These are phyloP conservation scores for Nephrocerus scutellatus DNA, from an alignment of 2,888 invertebrate species.

Conservation along the genomic window DNA sequence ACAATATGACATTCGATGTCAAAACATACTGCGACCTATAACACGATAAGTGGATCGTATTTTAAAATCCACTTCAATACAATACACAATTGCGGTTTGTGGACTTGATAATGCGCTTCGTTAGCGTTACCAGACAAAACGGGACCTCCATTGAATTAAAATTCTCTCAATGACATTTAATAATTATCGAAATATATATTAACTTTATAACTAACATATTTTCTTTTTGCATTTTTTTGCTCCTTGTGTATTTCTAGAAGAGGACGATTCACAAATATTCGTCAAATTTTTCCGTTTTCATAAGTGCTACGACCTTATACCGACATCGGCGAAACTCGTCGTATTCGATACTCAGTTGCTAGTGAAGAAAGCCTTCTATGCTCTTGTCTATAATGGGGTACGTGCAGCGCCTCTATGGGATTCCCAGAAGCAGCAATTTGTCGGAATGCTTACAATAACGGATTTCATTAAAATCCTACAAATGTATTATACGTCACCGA, in stretches of 20 bases:
- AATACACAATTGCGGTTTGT: no score
- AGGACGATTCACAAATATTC: slow-evolving; percentile 95
- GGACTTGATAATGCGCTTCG: no score
- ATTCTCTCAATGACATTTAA: no score
- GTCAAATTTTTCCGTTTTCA: slow-evolving; percentile 99
- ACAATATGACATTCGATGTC: no score
- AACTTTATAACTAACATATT: slow-evolving; percentile 6
- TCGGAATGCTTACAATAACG: slow-evolving; percentile 98
- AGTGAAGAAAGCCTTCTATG: slow-evolving; percentile 98
- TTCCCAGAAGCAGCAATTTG: slow-evolving; percentile 80
- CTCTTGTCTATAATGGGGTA: slow-evolving; percentile 97
- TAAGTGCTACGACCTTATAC: slow-evolving; percentile 99
- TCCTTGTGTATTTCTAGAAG: slow-evolving; percentile 62
- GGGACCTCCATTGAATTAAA: no score
- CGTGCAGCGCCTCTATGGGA: slow-evolving; percentile 98
- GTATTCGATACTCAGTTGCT: slow-evolving; percentile 98
- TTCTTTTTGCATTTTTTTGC: slow-evolving; percentile 31
- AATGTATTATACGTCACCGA: slow-evolving; percentile 93
- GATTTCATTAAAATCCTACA: slow-evolving; percentile 98
- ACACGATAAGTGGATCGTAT: no score
- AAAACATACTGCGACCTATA: no score
- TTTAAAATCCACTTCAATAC: no score
- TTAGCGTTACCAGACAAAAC: no score
- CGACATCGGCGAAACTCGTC: slow-evolving; percentile 97
- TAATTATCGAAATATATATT: no score